Conservation (phyloP, 2,888 invertebrate species). For the Leucoptera coffeella region DNA sequence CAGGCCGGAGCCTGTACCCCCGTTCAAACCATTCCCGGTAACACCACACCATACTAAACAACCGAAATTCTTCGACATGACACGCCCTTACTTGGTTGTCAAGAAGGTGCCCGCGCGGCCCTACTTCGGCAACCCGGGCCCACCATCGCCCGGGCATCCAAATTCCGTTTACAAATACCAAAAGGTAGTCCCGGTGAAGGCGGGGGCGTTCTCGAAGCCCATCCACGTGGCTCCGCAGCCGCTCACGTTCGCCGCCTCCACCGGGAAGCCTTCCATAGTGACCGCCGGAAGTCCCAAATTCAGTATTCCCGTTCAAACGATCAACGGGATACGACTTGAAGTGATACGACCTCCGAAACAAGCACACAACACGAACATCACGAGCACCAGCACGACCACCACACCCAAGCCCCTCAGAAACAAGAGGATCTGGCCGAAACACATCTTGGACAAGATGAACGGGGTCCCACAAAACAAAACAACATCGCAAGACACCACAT, state of each 20-base stretch:
- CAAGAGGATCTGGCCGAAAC: constrained; percentile 44
- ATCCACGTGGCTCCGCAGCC: constrained; percentile 9
- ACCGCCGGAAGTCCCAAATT: constrained; percentile 21
- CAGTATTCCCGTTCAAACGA: constrained; percentile 30
- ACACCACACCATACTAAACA: neutral
- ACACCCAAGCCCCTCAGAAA: constrained; percentile 27
- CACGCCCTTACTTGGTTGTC: constrained; percentile 16
- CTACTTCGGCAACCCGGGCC: constrained; percentile 10
- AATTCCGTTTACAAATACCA: constrained; percentile 29
- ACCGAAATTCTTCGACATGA: constrained; percentile 10
- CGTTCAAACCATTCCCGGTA: constrained; percentile 28
- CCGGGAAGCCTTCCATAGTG: constrained; percentile 14
- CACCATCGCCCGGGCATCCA: constrained; percentile 11
- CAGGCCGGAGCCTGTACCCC: constrained; percentile 19
- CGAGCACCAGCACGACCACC: constrained; percentile 19
- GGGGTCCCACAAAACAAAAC: constrained; percentile 8
- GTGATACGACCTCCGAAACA: constrained; percentile 24
- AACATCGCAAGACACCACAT: constrained; percentile 9
- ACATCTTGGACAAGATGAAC: constrained; percentile 18
- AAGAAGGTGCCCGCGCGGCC: constrained; percentile 14
- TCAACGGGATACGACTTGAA: constrained; percentile 30
- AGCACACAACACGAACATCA: constrained; percentile 12
- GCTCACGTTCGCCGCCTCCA: constrained; percentile 18
- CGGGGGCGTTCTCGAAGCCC: too few relatives aligned
- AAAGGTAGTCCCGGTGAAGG: constrained; percentile 20